These are phyloP conservation scores for Hormaphis cornu DNA, from an alignment of 1,140 invertebrate genomes.

Conservation along the genomic window DNA sequence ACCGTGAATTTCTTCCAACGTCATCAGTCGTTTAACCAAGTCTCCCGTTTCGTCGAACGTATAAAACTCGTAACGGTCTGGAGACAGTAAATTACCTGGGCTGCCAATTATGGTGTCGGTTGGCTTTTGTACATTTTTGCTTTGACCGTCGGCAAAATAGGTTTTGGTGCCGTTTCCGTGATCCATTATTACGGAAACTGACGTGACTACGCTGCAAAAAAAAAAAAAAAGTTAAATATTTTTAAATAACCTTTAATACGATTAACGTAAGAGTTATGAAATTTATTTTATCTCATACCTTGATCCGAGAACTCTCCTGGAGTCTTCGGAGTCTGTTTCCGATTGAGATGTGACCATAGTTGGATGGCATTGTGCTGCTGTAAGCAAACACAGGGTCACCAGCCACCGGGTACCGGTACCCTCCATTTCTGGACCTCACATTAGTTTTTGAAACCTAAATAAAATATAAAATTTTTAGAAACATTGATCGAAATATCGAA, in stretches of 20 bases:
- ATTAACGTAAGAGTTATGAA: neutral
- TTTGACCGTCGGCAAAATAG: constrained; percentile 47
- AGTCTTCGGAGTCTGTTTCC: constrained; percentile 38
- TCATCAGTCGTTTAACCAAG: constrained; percentile 69
- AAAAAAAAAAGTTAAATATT: neutral
- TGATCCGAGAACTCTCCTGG: constrained; percentile 42
- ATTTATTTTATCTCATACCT: constrained; percentile 39
- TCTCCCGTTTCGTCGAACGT: constrained; percentile 72
- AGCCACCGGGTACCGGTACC: constrained; percentile 39
- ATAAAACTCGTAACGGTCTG: constrained; percentile 72
- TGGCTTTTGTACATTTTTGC: constrained; percentile 40
- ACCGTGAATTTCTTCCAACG: constrained; percentile 67
- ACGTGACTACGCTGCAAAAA: constrained; percentile 48
- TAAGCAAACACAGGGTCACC: constrained; percentile 38
- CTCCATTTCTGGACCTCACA: constrained; percentile 8
- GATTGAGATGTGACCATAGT: constrained; percentile 32
- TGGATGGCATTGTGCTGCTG: constrained; percentile 37
- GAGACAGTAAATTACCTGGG: constrained; percentile 61
- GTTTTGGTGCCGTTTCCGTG: constrained; percentile 47
- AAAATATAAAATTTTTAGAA: neutral
- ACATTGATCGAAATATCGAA: too few relatives aligned
- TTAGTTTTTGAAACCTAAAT: constrained; percentile 7
- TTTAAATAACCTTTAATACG: neutral
- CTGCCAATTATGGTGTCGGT: constrained; percentile 48
- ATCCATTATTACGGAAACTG: constrained; percentile 53